Conservation (phyloP, 2,113 vertebrate species). For the Siphamia tubifer region DNA sequence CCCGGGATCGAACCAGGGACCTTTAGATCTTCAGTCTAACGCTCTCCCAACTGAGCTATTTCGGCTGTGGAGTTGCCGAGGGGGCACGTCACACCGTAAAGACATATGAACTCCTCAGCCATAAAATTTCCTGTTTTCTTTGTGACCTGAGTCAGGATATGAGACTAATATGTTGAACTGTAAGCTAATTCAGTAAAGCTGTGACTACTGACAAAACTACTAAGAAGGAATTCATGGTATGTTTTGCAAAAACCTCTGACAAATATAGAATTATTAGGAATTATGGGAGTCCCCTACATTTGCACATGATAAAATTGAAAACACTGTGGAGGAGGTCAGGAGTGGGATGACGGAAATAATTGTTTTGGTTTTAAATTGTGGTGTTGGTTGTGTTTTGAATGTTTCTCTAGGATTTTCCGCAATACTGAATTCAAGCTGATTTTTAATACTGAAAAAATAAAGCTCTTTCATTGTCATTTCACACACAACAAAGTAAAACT, state of each 20-base stretch:
- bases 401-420: neutral
- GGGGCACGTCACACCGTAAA: fast-evolving
- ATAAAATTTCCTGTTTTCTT: slow-evolving; percentile 22
- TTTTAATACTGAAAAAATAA: too few relatives aligned
- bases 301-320: neutral
- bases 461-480: neutral
- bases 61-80: fast-evolving
- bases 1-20: slow-evolving; percentile 54
- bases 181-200: slow-evolving; percentile 16
- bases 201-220: neutral
- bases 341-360: neutral
- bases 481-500: neutral
- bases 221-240: slow-evolving; percentile 63
- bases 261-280: neutral
- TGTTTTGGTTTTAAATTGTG: neutral
- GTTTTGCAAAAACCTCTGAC: slow-evolving; percentile 1
- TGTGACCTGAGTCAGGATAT: slow-evolving; percentile 22
- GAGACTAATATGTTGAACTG: slow-evolving; percentile 4
- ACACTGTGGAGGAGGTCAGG: neutral
- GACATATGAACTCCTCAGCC: neutral
- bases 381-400: slow-evolving; percentile 4
- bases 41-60: slow-evolving; percentile 62
- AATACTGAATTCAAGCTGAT: neutral
- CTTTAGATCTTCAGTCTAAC: slow-evolving; percentile 58
- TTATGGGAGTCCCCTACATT: neutral